Conservation (phyloP, 2,888 invertebrate genomes). For the Drosophila quinaria region DNA sequence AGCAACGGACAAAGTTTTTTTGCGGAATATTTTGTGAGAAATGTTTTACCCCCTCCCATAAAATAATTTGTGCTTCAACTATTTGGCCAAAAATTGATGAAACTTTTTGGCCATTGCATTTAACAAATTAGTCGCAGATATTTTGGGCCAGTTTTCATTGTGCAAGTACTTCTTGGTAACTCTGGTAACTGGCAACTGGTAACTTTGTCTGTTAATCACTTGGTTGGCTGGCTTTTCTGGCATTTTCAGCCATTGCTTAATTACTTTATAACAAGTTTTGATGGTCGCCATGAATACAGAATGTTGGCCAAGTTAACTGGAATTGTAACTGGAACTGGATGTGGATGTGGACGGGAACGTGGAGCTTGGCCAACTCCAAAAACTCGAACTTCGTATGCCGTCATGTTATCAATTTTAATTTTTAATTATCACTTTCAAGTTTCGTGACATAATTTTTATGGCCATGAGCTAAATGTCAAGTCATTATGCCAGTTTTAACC, state of each 20-base stretch:
- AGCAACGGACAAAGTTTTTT: constrained; percentile 56
- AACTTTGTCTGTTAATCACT: constrained; percentile 60
- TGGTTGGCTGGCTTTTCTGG: constrained; percentile 44
- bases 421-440: constrained; percentile 80
- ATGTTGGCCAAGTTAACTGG: constrained; percentile 35
- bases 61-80: constrained; percentile 36
- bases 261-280: constrained; percentile 76
- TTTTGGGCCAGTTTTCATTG: constrained; percentile 30
- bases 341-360: too few relatives aligned
- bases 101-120: constrained; percentile 74
- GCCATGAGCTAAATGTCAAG: constrained; percentile 70
- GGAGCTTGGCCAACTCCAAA: constrained; percentile 8
- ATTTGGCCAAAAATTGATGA: constrained; percentile 28
- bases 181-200: constrained; percentile 1
- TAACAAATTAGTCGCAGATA: constrained; percentile 69
- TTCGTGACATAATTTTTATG: constrained; percentile 73
- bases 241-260: constrained; percentile 51
- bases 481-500: constrained; percentile 31
- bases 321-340: constrained; percentile 2
- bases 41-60: constrained; percentile 23
- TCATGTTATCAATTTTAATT: constrained; percentile 73
- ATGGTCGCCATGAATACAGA: constrained; percentile 70
- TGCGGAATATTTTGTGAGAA: constrained; percentile 28
- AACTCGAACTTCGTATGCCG: constrained; percentile 8
- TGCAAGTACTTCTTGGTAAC: constrained; percentile 38